Percentiles rank a stretch among this genome's conserved stretches.
Conservation (phyloP, 1,140 invertebrate species). For the Cyclina sinensis region DNA sequence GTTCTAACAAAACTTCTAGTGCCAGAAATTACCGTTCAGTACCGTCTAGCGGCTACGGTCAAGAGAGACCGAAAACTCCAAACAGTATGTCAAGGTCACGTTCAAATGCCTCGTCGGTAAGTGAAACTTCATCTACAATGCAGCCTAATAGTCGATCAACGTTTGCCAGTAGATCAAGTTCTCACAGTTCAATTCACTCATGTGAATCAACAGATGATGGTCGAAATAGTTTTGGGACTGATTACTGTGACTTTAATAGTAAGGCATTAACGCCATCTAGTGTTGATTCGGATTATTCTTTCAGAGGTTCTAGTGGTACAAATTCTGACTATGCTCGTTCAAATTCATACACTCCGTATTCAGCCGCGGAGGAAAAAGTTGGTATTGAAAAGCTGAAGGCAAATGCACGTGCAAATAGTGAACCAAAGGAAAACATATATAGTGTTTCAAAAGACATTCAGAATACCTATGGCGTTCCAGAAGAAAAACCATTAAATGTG, state of each 20-base stretch:
- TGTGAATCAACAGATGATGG: conserved; percentile 54
- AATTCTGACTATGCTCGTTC: conserved; percentile 40
- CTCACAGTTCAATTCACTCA: conserved; percentile 57
- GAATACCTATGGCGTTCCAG: conserved; percentile 29
- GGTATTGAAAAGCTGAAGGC: neutral
- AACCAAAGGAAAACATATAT: conserved; percentile 41
- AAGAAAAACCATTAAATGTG: conserved; percentile 50
- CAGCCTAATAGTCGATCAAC: conserved; percentile 7
- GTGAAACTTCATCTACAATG: conserved; percentile 18
- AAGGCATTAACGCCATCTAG: conserved; percentile 50
- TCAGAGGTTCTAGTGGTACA: conserved; percentile 29
- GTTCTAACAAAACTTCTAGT: neutral
- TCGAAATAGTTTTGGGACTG: conserved; percentile 20
- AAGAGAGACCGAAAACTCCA: conserved; percentile 39
- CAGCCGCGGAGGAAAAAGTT: conserved; percentile 36
- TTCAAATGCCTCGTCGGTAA: conserved; percentile 50
- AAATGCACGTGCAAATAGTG: conserved; percentile 44
- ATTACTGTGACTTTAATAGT: conserved; percentile 8
- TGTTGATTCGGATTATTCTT: conserved; percentile 63
- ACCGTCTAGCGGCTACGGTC: conserved; percentile 27
- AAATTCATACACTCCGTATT: conserved; percentile 57
- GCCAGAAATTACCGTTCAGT: conserved; percentile 4
- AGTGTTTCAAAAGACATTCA: conserved; percentile 34
- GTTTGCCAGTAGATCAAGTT: conserved; percentile 49
- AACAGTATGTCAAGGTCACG: conserved; percentile 30